Percentiles rank a stretch among this genome's conserved stretches.
phyloP scores from a whole-genome alignment of 1,140 invertebrate genomes.

The Drosophila oshimai region DNA sequence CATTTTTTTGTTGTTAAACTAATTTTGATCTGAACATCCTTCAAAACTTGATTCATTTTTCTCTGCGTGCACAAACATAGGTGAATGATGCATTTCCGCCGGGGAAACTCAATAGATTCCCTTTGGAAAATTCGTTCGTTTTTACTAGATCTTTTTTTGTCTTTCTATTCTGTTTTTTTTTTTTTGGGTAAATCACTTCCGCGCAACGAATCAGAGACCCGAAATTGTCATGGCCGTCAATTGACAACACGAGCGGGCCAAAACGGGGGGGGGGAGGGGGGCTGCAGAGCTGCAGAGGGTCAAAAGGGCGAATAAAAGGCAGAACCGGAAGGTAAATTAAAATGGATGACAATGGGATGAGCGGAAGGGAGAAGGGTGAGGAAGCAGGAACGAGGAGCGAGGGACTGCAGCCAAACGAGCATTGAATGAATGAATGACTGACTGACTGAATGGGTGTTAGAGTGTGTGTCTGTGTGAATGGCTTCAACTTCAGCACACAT shows the following conservation, averaged over 20 bases:
- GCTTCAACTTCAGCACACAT: not conserved
- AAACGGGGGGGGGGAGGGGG: not conserved
- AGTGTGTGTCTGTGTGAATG: constrained; percentile 16
- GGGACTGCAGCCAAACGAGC: constrained; percentile 62
- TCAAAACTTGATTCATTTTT: too few relatives aligned
- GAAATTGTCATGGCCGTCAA: constrained; percentile 78
- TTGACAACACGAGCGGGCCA: constrained; percentile 51
- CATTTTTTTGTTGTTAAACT: too few relatives aligned
- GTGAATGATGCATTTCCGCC: constrained; percentile 60
- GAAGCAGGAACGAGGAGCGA: not conserved
- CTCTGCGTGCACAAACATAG: constrained; percentile 1
- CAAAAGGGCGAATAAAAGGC: constrained; percentile 45
- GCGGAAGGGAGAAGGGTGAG: constrained; percentile 4
- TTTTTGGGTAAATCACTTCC: constrained; percentile 72
- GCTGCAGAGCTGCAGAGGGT: constrained; percentile 8
- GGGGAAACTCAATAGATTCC: constrained; percentile 10
- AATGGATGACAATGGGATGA: constrained; percentile 77
- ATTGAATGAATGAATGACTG: constrained; percentile 63
- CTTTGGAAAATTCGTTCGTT: constrained; percentile 46
- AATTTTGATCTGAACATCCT: too few relatives aligned
- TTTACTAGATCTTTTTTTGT: constrained; percentile 8
- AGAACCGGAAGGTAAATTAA: constrained; percentile 80
- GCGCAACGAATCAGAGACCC: constrained; percentile 65
- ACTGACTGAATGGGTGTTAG: constrained; percentile 46
- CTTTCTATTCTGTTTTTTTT: not conserved